Evolutionary conservation across 2,113 vertebrate species (phyloP).

Genomic region (Brachyhypopomus gauderio): DNA sequence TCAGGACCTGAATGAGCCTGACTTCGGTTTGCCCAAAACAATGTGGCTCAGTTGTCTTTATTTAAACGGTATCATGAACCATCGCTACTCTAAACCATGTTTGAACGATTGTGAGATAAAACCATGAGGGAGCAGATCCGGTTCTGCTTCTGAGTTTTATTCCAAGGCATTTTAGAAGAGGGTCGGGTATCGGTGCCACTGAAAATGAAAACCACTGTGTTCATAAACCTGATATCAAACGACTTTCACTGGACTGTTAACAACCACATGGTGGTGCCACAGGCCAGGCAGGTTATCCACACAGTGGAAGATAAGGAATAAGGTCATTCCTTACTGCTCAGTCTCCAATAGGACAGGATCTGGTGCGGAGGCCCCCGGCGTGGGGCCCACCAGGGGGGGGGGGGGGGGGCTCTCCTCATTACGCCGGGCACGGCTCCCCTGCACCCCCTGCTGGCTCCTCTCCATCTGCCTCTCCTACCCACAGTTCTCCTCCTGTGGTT

Average conservation of each 20-base stretch:
- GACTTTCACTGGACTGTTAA: background rate
- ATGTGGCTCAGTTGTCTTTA: too few relatives aligned
- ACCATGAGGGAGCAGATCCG: too few relatives aligned
- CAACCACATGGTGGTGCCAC: conserved; percentile 36
- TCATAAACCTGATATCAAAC: background rate
- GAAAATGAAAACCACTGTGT: background rate
- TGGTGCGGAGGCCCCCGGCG: background rate
- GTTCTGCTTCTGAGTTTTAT: background rate
- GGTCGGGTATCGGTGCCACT: background rate
- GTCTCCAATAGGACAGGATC: background rate
- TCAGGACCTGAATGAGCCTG: background rate
- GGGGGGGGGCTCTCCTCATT: too few relatives aligned
- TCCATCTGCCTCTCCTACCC: too few relatives aligned
- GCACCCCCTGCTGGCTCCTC: too few relatives aligned
- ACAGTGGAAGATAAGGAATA: background rate
- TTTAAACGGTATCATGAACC: too few relatives aligned
- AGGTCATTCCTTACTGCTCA: background rate
- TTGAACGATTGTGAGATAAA: too few relatives aligned
- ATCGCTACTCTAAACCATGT: too few relatives aligned
- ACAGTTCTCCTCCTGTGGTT: too few relatives aligned
- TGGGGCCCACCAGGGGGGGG: background rate
- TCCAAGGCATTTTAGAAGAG: background rate
- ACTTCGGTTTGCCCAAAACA: background rate
- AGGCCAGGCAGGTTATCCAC: background rate
- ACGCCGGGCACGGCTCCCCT: too few relatives aligned